A percentile compares a stretch with the other conserved stretches of the same genome.
phyloP scores from a whole-genome alignment of 2,113 vertebrate species.

The Hippopotamus amphibius region DNA sequence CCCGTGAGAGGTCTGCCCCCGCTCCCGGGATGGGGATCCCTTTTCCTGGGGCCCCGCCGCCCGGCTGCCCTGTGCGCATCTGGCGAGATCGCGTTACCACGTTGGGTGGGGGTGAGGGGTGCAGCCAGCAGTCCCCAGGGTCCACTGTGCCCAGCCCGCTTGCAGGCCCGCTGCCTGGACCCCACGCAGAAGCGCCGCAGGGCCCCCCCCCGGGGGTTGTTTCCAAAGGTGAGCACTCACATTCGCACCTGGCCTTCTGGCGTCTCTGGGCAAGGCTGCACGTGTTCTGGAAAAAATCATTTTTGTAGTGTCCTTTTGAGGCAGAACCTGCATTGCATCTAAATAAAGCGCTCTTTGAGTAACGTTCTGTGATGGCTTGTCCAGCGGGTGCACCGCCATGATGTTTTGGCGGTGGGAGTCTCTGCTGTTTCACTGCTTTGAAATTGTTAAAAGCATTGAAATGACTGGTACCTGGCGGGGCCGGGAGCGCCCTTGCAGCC shows the following conservation, averaged over 20 bases:
- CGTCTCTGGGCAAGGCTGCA: background rate
- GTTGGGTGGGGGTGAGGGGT: background rate
- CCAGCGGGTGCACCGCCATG: fast-evolving
- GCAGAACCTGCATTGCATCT: background rate
- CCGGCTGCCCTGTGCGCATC: fast-evolving
- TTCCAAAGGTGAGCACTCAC: background rate
- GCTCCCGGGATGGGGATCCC: background rate
- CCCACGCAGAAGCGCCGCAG: fast-evolving
- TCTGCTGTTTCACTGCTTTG: background rate
- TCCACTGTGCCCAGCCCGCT: background rate
- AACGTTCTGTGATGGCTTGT: fast-evolving
- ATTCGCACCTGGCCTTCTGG: too few relatives aligned
- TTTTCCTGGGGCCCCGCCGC: fast-evolving
- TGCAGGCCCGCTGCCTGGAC: background rate
- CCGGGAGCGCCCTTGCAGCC: background rate
- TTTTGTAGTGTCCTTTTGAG: background rate
- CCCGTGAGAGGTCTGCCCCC: fast-evolving
- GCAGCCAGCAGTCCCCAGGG: fast-evolving
- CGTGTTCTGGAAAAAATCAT: background rate
- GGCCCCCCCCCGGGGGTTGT: background rate
- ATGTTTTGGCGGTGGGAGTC: too few relatives aligned
- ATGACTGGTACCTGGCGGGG: background rate
- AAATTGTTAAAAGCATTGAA: background rate
- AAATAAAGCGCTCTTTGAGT: fast-evolving
- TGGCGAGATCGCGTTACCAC: fast-evolving